Evolutionary conservation across 2,888 invertebrate genomes (phyloP), one percentile per base, ranked within the genome.

Genomic region (Unio pictorum): DNA sequence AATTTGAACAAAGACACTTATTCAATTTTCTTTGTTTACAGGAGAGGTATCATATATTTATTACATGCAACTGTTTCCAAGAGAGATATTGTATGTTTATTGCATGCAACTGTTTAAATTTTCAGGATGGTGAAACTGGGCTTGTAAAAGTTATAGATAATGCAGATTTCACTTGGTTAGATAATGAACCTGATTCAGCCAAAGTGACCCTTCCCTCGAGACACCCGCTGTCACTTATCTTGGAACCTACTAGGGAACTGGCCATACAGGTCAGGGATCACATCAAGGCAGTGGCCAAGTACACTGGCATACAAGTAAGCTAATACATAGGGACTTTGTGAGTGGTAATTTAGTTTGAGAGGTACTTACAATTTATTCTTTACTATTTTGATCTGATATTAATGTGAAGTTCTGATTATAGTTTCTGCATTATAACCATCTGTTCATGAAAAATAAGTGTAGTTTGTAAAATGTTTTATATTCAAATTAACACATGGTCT

Each of bases 191-290:
- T 34, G 55, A 54, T 57, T 26, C 17, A 54, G n/a, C 45, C 34
- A 18, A 57, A 28, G 26, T 57, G 67, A 64, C 26, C 17, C 55
- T 5, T 15, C 64, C 26, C 30, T 28, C 11, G n/a, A 61, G 66
- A 66, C 72, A 73, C 18, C 83, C 87, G 8, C 67, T 81, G 87
- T 96, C 96, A 0, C 91, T 99, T 6, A 94, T 99, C 69, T 89
- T 99, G 65, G 97, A 98, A 0, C 99, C 99, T 0, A 99, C 99
- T 0, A 93, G 99, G 87, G 99, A 99, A 89, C 91, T 99, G 70
- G 99, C 98, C 0, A 93, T 99, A 64, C 99, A 99, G 91, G 94
- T 99, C 58, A 95, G 94, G 87, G 93, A 95, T 83, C 98, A 98
- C 91, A 90, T 99, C 59, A 92, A 92, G 56, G 93, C 93, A 8